Percentiles rank a stretch among this genome's conserved stretches.
Evolutionary conservation across 1,140 invertebrate genomes (phyloP).

Genomic region (Bombus waltoni): DNA sequence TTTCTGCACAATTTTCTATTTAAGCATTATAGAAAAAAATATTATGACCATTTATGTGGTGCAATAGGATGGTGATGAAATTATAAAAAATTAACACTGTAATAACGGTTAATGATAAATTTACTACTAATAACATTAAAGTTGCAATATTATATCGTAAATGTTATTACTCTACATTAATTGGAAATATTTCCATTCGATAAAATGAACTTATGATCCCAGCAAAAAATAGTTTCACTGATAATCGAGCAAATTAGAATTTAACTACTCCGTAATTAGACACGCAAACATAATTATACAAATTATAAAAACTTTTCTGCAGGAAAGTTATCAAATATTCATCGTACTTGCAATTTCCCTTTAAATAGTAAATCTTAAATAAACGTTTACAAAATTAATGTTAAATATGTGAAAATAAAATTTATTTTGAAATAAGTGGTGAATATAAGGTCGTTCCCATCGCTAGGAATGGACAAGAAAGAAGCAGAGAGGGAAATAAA

Average conservation of each 20-base stretch:
- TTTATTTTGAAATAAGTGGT: neutral
- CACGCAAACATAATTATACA: neutral
- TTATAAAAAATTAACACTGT: neutral
- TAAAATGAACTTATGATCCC: neutral
- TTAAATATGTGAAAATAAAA: neutral
- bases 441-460: slow-evolving; percentile 29
- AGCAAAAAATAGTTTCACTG: neutral
- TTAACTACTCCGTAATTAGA: neutral
- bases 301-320: neutral
- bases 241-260: no score
- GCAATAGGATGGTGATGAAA: neutral
- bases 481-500: neutral
- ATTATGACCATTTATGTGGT: neutral
- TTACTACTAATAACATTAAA: neutral
- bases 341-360: neutral
- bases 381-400: neutral
- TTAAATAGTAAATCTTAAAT: neutral
- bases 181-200: neutral
- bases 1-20: neutral
- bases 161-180: neutral
- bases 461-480: neutral
- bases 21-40: no score
- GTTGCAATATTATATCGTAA: neutral
- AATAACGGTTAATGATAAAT: neutral
- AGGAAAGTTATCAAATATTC: neutral